Percentiles rank a stretch among this genome's conserved stretches.
These are phyloP conservation scores for Shargacucullia verbasci DNA, from an alignment of 2,888 invertebrate species.

Conservation along the genomic window DNA sequence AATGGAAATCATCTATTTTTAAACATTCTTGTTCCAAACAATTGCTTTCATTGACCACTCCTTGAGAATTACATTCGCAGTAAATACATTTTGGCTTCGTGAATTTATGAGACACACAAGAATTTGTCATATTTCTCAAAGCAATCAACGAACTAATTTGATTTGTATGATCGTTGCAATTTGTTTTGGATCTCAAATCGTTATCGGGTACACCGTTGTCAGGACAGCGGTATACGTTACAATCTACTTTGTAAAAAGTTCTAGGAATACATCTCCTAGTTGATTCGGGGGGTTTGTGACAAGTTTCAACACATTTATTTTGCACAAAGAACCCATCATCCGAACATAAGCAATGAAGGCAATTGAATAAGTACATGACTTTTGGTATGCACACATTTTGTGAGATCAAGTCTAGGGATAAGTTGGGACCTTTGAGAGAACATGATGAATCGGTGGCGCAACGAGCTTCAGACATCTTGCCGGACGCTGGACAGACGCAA, in stretches of 20 bases:
- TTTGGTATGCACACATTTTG: slow-evolving; percentile 77
- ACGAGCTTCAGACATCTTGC: slow-evolving; percentile 70
- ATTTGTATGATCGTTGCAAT: slow-evolving; percentile 56
- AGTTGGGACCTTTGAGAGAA: slow-evolving; percentile 50
- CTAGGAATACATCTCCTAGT: slow-evolving; percentile 69
- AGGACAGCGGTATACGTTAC: slow-evolving; percentile 78
- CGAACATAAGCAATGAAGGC: slow-evolving; percentile 78
- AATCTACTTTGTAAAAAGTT: slow-evolving; percentile 72
- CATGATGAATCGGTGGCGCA: slow-evolving; percentile 80
- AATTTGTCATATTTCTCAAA: slow-evolving; percentile 55
- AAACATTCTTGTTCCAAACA: slow-evolving; percentile 77
- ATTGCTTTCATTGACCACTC: slow-evolving; percentile 67
- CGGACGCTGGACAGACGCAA: slow-evolving; percentile 80
- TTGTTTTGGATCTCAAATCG: slow-evolving; percentile 65
- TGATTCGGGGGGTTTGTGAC: slow-evolving; percentile 55
- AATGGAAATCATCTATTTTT: slow-evolving; percentile 58
- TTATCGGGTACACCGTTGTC: slow-evolving; percentile 65
- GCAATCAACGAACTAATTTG: slow-evolving; percentile 46
- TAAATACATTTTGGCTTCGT: slow-evolving; percentile 75
- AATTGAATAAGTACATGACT: slow-evolving; percentile 79
- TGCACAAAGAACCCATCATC: slow-evolving; percentile 72
- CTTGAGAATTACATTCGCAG: slow-evolving; percentile 74
- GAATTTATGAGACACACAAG: slow-evolving; percentile 71
- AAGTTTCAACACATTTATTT: slow-evolving; percentile 77
- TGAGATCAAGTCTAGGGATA: slow-evolving; percentile 54